Conservation (phyloP, 2,113 vertebrate genomes). For the Perccottus glenii region DNA sequence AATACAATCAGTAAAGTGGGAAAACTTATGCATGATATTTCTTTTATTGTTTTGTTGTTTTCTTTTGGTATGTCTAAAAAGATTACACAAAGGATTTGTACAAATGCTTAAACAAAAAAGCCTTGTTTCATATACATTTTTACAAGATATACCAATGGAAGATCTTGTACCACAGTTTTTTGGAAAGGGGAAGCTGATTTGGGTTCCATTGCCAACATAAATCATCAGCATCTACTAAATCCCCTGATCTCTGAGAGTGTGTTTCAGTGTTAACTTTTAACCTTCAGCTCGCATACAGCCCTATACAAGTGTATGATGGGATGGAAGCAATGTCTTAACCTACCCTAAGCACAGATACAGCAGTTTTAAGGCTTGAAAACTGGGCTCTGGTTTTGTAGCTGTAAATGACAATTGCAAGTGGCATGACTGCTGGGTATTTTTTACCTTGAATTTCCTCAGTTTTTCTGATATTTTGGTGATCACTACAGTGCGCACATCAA, state of each 20-base stretch:
- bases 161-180: slow-evolving; percentile 51
- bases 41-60: slow-evolving; percentile 66
- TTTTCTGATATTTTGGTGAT: background rate
- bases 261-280: slow-evolving; percentile 53
- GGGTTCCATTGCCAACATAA: slow-evolving; percentile 75
- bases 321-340: slow-evolving; percentile 15
- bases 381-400: background rate
- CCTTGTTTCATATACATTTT: slow-evolving; percentile 79
- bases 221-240: slow-evolving; percentile 79
- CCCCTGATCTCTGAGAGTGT: slow-evolving; percentile 51
- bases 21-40: slow-evolving; percentile 80
- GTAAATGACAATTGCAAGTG: slow-evolving; percentile 5
- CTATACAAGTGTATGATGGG: slow-evolving; percentile 32
- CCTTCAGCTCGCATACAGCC: slow-evolving; percentile 41
- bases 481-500: background rate
- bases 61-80: slow-evolving; percentile 73
- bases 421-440: background rate
- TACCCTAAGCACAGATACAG: slow-evolving; percentile 44
- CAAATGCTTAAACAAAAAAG: slow-evolving; percentile 43
- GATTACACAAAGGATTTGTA: slow-evolving; percentile 76
- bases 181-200: slow-evolving; percentile 54
- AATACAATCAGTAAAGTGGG: slow-evolving; percentile 75
- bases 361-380: slow-evolving; percentile 50
- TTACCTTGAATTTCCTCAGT: background rate
- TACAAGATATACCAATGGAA: slow-evolving; percentile 67